phyloP scores from a whole-genome alignment of 2,888 invertebrate genomes.

The Scrobipalpa atriplicella region DNA sequence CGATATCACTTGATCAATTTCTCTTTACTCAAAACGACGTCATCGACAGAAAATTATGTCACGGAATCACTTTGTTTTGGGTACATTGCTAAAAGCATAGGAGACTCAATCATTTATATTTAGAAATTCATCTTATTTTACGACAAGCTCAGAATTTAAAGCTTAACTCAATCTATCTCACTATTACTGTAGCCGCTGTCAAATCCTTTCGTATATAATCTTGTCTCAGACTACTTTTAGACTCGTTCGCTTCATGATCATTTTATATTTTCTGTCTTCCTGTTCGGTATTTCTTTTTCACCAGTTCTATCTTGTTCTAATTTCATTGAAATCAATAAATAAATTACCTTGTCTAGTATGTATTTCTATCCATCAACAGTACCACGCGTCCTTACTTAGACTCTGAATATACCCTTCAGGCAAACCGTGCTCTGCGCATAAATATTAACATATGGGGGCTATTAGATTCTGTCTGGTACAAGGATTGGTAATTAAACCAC shows the following conservation, averaged over 20 bases:
- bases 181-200: too few relatives aligned
- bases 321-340: not conserved
- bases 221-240: too few relatives aligned
- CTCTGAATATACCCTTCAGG: not conserved
- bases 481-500: conserved; percentile 21
- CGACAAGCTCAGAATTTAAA: too few relatives aligned
- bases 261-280: too few relatives aligned
- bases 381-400: conserved; percentile 7
- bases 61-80: not conserved
- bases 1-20: conserved; percentile 6
- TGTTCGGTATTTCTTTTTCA: not conserved
- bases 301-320: not conserved
- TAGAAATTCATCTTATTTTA: too few relatives aligned
- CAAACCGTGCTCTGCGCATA: not conserved
- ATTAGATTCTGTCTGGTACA: conserved; percentile 21
- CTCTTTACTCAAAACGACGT: not conserved
- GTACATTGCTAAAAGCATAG: not conserved
- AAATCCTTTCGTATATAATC: too few relatives aligned
- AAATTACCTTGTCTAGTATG: not conserved
- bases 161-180: too few relatives aligned
- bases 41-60: not conserved
- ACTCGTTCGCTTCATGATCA: too few relatives aligned
- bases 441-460: conserved; percentile 21
- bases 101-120: not conserved
- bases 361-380: not conserved